Base-by-base conservation (phyloP, 2,113 vertebrate genomes). In the Dasyurus viverrinus region DNA sequence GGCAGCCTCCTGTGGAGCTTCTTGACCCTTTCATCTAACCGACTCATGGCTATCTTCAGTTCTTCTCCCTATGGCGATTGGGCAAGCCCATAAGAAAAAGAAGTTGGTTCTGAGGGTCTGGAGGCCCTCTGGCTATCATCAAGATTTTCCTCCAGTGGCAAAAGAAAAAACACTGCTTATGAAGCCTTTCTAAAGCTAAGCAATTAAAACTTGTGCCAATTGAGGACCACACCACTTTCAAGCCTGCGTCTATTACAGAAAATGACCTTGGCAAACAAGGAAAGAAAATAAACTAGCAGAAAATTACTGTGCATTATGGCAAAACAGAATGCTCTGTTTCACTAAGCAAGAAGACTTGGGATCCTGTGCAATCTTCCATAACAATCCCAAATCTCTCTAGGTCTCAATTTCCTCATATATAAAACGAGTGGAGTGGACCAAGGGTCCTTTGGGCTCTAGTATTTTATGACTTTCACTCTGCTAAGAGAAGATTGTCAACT, bases 1-100 rank as follows among this genome's bases (percentile, higher is more conserved):
- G 98, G 98, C 92, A 99, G 98, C 16, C 97, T 96, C 54, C 96
- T 96, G 92, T 99, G 99, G 55, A 99, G 98, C 95, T 98, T 99
- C 92, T 96, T 96, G 94, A 99, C 97, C 11, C 95, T 98, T 0
- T 57, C 42, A 97, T 99, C 99, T 93, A 99, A 97, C 91, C 97
- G 98, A 97, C 97, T 98, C 97, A 99, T 98, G 89, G 95, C 95
- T 68, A 90, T 96, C 97, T 97, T 98, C 54, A 98, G 93, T 60
- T 98, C 96, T 92, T 98, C 97, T 47, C 98, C 98, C 98, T 99
- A 97, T 48, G 93, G 89, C 36, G 92, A 50, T 92, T 52, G 52
- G 24, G 25, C 42, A 96, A 89, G 97, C 30, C 47, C 53, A 93
- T 53, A n/a, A 76, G 10, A 91, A 60, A 60, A 1, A 47, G 27